These are phyloP conservation scores for Typhlomys cinereus DNA, from an alignment of 2,113 vertebrate genomes.

Conservation along the genomic window DNA sequence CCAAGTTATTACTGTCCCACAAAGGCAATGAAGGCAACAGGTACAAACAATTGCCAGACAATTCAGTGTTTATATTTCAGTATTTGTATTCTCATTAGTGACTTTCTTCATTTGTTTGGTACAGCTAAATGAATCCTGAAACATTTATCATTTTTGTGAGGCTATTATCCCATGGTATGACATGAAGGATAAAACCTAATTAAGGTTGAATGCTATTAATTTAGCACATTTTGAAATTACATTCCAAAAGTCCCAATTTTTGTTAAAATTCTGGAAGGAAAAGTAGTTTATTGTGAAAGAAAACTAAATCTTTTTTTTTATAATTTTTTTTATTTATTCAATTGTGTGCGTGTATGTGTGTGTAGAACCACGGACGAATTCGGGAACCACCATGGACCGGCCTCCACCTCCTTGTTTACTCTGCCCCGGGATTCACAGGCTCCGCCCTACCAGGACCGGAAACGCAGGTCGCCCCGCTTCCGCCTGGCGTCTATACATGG, in stretches of 20 bases:
- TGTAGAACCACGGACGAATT: no score
- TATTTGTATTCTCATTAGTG: constrained; percentile 29
- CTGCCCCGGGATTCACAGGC: no score
- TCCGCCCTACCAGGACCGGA: no score
- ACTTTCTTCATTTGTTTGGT: not conserved
- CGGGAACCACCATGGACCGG: no score
- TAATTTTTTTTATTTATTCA: no score
- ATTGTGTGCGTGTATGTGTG: no score
- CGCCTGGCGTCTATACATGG: no score
- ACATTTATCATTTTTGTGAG: not conserved
- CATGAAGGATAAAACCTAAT: constrained; percentile 54
- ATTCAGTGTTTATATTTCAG: constrained; percentile 53
- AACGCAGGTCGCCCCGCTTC: no score
- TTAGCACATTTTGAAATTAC: constrained; percentile 69
- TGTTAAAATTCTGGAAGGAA: not conserved
- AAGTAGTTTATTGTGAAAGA: constrained; percentile 44
- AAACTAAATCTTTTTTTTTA: constrained; percentile 61
- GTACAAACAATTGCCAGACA: not conserved
- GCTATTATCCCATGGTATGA: constrained; percentile 19
- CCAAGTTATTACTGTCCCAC: not conserved
- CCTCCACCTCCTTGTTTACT: no score
- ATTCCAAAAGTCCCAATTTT: constrained; percentile 50
- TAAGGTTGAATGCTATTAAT: constrained; percentile 64
- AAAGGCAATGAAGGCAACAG: not conserved
- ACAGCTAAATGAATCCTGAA: constrained; percentile 48